phyloP scores from a whole-genome alignment of 2,888 invertebrate genomes.

The Leptopilina myrica region DNA sequence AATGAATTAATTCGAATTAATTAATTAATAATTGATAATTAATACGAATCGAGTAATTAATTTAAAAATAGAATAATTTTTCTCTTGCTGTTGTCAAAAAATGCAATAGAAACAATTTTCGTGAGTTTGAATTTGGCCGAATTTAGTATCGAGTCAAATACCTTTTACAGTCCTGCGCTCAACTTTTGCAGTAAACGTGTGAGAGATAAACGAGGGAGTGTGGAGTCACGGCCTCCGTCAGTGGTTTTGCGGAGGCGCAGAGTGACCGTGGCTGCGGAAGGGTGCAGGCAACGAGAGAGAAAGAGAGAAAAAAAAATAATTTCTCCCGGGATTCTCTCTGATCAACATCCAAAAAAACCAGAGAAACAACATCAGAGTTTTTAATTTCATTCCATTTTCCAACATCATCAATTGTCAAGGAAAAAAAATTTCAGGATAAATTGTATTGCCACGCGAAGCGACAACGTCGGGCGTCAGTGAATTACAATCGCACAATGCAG shows the following conservation, averaged over 20 bases:
- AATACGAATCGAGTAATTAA: no score
- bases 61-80: not conserved
- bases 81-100: not conserved
- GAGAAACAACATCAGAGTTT: not conserved
- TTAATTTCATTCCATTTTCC: not conserved
- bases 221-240: conserved; percentile 28
- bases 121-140: not conserved
- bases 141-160: conserved; percentile 9
- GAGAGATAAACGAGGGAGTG: conserved; percentile 10
- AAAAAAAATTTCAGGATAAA: not conserved
- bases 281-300: not conserved
- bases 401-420: no score
- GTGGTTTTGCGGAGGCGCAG: conserved; percentile 32
- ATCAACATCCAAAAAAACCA: not conserved
- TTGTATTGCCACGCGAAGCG: conserved; percentile 13
- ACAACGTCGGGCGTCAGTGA: conserved; percentile 29
- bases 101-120: not conserved
- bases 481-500: conserved; percentile 27
- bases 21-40: no score
- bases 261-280: conserved; percentile 34
- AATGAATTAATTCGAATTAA: no score
- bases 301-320: not conserved
- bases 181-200: not conserved
- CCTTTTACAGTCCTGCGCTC: conserved; percentile 1
- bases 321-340: not conserved